A percentile compares a stretch with the other conserved stretches of the same genome.
Evolutionary conservation across 2,797 vertebrate species (phyloP).

Genomic region (Tadarida brasiliensis): DNA sequence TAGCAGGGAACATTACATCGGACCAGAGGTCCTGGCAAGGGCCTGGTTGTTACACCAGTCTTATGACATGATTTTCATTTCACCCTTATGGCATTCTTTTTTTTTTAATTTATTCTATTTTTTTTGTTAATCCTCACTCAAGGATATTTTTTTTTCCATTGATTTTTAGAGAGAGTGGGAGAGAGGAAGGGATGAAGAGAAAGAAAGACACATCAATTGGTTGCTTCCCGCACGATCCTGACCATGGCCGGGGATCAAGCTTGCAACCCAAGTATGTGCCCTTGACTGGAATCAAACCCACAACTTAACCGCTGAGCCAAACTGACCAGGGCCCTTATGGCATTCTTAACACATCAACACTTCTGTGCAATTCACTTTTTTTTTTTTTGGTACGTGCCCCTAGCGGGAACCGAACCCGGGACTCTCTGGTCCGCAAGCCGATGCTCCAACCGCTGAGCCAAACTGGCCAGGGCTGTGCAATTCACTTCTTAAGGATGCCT

Average conservation of each 20-base stretch:
- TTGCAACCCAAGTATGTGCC: neutral
- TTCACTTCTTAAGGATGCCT: neutral
- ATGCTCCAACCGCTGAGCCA: too few species aligned
- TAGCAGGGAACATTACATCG: neutral
- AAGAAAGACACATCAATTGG: neutral
- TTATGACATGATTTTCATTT: neutral
- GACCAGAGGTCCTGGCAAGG: neutral
- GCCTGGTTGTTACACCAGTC: neutral
- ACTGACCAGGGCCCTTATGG: too few species aligned
- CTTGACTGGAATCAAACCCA: too few species aligned
- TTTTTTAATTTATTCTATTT: neutral
- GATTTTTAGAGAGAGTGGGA: neutral
- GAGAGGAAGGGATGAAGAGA: neutral
- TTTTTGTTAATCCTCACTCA: neutral
- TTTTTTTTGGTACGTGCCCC: too few species aligned
- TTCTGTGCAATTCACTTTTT: neutral
- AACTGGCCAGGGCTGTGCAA: too few species aligned
- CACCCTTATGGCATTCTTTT: neutral
- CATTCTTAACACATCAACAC: fast-evolving
- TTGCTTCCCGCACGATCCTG: neutral
- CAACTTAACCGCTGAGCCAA: too few species aligned
- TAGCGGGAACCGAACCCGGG: too few species aligned
- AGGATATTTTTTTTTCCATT: neutral
- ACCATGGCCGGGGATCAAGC: neutral
- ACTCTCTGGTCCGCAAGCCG: too few species aligned